Percentiles rank a stretch among this genome's conserved stretches.
Conservation (phyloP, 1,140 invertebrate genomes). For the Drosophila auraria region DNA sequence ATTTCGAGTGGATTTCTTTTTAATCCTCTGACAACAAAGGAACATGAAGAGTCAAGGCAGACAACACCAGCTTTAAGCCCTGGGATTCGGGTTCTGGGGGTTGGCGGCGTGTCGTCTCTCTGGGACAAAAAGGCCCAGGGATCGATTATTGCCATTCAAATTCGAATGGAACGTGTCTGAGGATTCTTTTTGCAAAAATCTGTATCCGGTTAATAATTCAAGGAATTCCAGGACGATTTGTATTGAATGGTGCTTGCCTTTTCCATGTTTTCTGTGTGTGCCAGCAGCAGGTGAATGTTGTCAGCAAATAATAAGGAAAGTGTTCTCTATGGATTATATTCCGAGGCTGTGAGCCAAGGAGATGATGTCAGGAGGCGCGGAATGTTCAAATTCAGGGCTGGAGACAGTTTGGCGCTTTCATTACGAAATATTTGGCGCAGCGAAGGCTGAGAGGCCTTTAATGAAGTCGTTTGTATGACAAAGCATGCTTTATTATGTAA, state of each 20-base stretch:
- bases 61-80: slow-evolving; percentile 26
- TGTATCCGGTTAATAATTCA: slow-evolving; percentile 47
- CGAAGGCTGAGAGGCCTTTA: slow-evolving; percentile 29
- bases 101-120: slow-evolving; percentile 4
- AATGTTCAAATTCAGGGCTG: slow-evolving; percentile 9
- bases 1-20: slow-evolving; percentile 82
- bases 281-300: slow-evolving; percentile 27
- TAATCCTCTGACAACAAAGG: slow-evolving; percentile 56
- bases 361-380: slow-evolving; percentile 45
- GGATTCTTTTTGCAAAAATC: slow-evolving; percentile 33
- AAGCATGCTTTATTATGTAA: slow-evolving; percentile 65
- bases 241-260: slow-evolving; percentile 7
- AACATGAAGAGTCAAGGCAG: slow-evolving; percentile 55
- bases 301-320: neutral
- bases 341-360: neutral
- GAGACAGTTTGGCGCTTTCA: slow-evolving; percentile 39
- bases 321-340: neutral
- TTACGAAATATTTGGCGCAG: slow-evolving; percentile 52
- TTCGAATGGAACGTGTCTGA: slow-evolving; percentile 79
- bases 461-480: slow-evolving; percentile 78
- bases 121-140: slow-evolving; percentile 70
- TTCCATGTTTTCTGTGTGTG: slow-evolving; percentile 11
- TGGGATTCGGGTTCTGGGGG: neutral
- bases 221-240: slow-evolving; percentile 38
- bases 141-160: slow-evolving; percentile 85